A percentile compares a stretch with the other conserved stretches of the same genome.
Evolutionary conservation across 2,888 invertebrate species (phyloP).

Genomic region (Epsilonema sp.): DNA sequence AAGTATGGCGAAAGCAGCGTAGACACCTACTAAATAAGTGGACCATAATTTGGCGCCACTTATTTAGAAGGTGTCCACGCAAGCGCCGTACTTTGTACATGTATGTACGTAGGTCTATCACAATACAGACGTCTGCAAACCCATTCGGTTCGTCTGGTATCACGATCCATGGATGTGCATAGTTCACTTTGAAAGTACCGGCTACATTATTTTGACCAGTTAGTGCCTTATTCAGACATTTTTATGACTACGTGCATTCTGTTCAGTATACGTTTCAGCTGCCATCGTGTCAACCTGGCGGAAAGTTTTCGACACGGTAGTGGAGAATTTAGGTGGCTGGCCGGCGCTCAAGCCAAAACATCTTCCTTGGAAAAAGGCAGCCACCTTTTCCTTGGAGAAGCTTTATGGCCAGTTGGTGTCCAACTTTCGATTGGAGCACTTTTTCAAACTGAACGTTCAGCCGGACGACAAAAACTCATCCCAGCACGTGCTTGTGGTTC

Average conservation of each 20-base stretch:
- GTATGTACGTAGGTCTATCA: too few relatives aligned
- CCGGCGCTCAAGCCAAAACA: background rate
- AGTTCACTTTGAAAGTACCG: conserved; percentile 6
- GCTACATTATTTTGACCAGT: conserved; percentile 7
- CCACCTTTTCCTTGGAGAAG: background rate
- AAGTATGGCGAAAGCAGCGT: too few relatives aligned
- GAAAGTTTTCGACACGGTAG: background rate
- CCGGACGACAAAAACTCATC: conserved; percentile 80
- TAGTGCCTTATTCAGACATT: too few relatives aligned
- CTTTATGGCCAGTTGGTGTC: conserved; percentile 12
- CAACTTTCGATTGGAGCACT: conserved; percentile 22
- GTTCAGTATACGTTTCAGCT: conserved; percentile 3
- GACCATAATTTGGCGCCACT: too few relatives aligned
- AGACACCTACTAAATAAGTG: too few relatives aligned
- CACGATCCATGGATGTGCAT: too few relatives aligned
- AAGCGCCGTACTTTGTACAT: too few relatives aligned
- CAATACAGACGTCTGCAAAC: too few relatives aligned
- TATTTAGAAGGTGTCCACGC: too few relatives aligned
- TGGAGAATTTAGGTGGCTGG: background rate
- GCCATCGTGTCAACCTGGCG: background rate
- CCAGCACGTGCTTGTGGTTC: conserved; percentile 66
- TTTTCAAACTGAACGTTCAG: conserved; percentile 41
- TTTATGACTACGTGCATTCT: too few relatives aligned
- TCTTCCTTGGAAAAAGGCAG: too few relatives aligned
- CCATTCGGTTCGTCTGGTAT: too few relatives aligned